Base-by-base conservation (phyloP, 2,113 vertebrate species). In the Trinectes maculatus region DNA sequence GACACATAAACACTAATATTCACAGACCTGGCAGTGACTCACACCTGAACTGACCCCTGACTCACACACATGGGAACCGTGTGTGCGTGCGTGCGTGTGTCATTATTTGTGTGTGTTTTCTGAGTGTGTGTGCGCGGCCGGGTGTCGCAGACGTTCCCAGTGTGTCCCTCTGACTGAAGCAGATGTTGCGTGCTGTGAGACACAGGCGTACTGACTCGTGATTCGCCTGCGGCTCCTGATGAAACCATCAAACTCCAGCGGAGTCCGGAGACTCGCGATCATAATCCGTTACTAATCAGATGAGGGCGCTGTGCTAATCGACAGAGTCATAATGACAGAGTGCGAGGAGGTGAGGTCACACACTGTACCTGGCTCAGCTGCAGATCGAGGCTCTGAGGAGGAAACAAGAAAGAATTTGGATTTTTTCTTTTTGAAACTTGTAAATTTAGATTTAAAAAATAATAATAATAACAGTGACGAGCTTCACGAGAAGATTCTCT, bases 381-480 rank as follows among this genome's bases (percentile, higher is more conserved):
- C 86, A 75, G 91, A 91, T 67, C 91, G 82, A 51, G 91, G 91
- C 58, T 92, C 91, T 92, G 71, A 5, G 40, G 59, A 25, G 39
- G 61, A 2, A 24, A 37, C 36, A 37, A 39, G 34, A 29, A 47
- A 2, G 80, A 6, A 61, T 22, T 8, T 43, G 11, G 34, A 58
- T 43, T 60, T 36, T 0, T 40, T 49, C 26, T 56, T 21, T 4
- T 10, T 47, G 16, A 1, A 25, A n/a, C n/a, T 25, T 28, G 3
- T 21, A n/a, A 55, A 1, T 57, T 33, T 5, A 24, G 2, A 40
- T 9, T 6, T 59, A 10, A 44, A 37, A 57, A n/a, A 10, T 12
- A 7, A 51, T 37, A 54, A 24, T 13, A 2, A 1, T 21, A 21
- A 24, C 18, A 58, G 6, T 16, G 18, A 19, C 5, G 26, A 33